Evolutionary conservation across 2,113 vertebrate genomes (phyloP).

Genomic region (Struthio camelus): DNA sequence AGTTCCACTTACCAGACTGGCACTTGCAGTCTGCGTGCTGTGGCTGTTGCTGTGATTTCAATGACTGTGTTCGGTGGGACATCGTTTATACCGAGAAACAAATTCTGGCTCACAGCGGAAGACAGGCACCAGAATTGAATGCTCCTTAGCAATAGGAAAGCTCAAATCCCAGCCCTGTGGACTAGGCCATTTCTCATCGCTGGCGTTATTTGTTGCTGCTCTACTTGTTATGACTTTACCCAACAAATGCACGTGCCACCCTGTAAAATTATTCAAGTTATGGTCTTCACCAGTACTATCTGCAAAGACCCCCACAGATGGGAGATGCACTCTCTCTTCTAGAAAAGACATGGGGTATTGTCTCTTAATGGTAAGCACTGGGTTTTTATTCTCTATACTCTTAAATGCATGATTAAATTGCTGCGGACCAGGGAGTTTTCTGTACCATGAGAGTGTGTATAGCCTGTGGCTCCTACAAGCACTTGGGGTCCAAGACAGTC

Average conservation of each 20-base stretch:
- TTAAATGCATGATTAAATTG: background rate
- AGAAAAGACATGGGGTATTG: background rate
- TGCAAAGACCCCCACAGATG: background rate
- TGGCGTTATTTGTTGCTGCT: accelerated
- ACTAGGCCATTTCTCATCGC: accelerated
- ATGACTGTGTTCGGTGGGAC: accelerated
- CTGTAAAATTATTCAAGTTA: background rate
- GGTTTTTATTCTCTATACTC: background rate
- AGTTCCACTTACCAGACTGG: background rate
- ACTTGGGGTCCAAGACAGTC: background rate
- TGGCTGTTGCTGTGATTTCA: background rate
- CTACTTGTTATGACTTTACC: accelerated
- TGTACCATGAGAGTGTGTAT: background rate
- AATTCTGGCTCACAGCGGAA: accelerated
- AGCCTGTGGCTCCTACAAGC: background rate
- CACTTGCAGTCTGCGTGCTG: accelerated
- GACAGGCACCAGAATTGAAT: accelerated
- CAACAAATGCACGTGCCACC: accelerated
- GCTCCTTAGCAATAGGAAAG: accelerated
- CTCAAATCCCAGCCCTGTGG: accelerated
- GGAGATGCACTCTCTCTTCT: background rate
- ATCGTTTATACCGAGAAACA: background rate
- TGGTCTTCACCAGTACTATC: background rate
- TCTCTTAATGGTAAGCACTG: background rate
- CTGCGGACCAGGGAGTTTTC: background rate